These are phyloP conservation scores for Sinosuthora webbiana DNA, from an alignment of 2,113 vertebrate species.

Conservation along the genomic window DNA sequence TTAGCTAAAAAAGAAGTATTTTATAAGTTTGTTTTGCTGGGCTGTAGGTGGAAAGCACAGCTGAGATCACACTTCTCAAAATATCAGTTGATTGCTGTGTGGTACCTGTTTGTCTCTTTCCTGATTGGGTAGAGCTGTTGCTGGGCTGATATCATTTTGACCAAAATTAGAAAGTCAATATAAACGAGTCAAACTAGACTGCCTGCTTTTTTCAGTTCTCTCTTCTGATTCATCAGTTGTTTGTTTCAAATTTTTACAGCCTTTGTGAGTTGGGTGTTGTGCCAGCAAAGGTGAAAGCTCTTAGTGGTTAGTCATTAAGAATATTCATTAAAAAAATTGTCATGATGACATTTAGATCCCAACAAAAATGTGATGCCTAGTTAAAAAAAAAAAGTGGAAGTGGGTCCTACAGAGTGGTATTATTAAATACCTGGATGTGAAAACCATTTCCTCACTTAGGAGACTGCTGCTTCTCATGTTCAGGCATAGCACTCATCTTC, in stretches of 20 bases:
- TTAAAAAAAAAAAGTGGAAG: background rate
- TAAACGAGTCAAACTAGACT: conserved; percentile 65
- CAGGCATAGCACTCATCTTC: background rate
- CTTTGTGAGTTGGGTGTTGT: conserved; percentile 23
- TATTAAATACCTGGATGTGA: background rate
- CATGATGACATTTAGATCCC: conserved; percentile 18
- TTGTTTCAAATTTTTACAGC: conserved; percentile 51
- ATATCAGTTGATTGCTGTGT: conserved; percentile 36
- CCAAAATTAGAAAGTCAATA: conserved; percentile 66
- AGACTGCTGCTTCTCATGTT: background rate
- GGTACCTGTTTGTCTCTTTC: conserved; percentile 46
- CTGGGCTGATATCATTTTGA: conserved; percentile 59
- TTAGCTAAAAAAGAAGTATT: conserved; percentile 23
- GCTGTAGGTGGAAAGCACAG: conserved; percentile 25
- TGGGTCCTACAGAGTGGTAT: background rate
- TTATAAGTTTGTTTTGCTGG: conserved; percentile 54
- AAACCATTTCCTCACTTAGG: background rate
- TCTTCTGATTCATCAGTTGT: conserved; percentile 62
- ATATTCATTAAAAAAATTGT: background rate
- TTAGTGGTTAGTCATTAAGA: conserved; percentile 42
- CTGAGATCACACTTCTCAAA: conserved; percentile 42
- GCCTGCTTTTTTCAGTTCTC: conserved; percentile 47
- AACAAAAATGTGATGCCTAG: background rate
- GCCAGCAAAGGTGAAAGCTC: conserved; percentile 45
- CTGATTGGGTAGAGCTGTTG: conserved; percentile 62